Evolutionary conservation across 1,140 invertebrate species (phyloP).

Genomic region (Solen grandis): DNA sequence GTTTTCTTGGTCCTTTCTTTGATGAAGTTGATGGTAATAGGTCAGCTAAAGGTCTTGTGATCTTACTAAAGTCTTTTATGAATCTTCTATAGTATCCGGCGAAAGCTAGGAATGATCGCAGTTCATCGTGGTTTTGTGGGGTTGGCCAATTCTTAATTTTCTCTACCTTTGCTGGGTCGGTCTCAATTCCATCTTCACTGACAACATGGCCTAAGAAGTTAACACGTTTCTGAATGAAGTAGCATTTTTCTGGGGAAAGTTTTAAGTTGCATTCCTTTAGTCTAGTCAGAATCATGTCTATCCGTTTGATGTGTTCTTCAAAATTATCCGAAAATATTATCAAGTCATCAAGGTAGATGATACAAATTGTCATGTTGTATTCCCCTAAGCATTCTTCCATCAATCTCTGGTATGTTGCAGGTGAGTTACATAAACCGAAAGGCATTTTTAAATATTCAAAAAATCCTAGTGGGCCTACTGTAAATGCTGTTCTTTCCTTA

Average conservation of each 20-base stretch:
- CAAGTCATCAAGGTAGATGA: constrained; percentile 32
- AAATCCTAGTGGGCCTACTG: constrained; percentile 36
- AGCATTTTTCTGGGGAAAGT: constrained; percentile 9
- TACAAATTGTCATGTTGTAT: too few relatives aligned
- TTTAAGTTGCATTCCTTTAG: constrained; percentile 21
- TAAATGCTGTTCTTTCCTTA: constrained; percentile 47
- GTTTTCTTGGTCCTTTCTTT: too few relatives aligned
- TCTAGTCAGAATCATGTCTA: constrained; percentile 12
- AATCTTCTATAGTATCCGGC: too few relatives aligned
- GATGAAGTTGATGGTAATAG: too few relatives aligned
- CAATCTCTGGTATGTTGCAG: constrained; percentile 37
- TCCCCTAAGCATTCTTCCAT: constrained; percentile 44
- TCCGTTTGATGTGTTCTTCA: constrained; percentile 15
- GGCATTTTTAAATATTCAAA: constrained; percentile 25
- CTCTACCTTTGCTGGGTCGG: too few relatives aligned
- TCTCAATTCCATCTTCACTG: constrained; percentile 7
- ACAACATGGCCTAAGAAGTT: constrained; percentile 13
- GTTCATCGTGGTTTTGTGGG: too few relatives aligned
- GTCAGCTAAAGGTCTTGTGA: too few relatives aligned
- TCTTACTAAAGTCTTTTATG: too few relatives aligned
- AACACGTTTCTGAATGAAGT: constrained; percentile 9
- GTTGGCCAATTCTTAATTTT: constrained; percentile 18
- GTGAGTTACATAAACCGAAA: constrained; percentile 24
- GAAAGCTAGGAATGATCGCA: too few relatives aligned
- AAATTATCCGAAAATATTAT: constrained; percentile 25